These are phyloP conservation scores for Vireo altiloquus DNA, from an alignment of 2,113 vertebrate species.

Conservation along the genomic window DNA sequence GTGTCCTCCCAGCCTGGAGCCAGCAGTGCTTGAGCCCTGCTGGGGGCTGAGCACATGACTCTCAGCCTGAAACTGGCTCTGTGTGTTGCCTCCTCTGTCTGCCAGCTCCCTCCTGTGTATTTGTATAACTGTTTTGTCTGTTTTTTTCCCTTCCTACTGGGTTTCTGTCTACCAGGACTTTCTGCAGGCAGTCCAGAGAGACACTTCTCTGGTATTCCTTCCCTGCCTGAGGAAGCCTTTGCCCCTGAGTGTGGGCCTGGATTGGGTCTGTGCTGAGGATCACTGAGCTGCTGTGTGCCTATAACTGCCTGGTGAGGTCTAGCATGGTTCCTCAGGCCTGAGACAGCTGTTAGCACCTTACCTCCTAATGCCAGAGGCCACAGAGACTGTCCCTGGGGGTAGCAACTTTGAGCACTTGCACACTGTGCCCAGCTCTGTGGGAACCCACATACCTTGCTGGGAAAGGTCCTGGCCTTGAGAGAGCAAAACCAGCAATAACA, in stretches of 20 bases:
- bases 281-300: background rate
- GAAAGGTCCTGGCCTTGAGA: background rate
- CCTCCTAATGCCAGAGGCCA: background rate
- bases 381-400: background rate
- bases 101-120: conserved; percentile 43
- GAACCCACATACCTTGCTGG: background rate
- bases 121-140: conserved; percentile 48
- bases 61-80: background rate
- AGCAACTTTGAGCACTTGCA: background rate
- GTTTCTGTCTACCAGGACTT: background rate
- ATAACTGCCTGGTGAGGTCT: background rate
- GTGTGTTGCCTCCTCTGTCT: background rate
- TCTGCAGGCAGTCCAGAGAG: background rate
- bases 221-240: background rate
- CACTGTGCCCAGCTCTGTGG: background rate
- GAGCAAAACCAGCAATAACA: background rate
- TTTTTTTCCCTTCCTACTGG: background rate
- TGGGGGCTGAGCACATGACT: conserved; percentile 40
- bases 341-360: background rate
- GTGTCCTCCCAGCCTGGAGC: background rate
- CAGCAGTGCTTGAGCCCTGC: background rate
- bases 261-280: background rate
- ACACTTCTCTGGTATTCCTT: background rate
- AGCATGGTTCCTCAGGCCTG: background rate
- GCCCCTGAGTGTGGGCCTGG: background rate